phyloP scores from a whole-genome alignment of 1,140 invertebrate species.

The Fopius arisanus region DNA sequence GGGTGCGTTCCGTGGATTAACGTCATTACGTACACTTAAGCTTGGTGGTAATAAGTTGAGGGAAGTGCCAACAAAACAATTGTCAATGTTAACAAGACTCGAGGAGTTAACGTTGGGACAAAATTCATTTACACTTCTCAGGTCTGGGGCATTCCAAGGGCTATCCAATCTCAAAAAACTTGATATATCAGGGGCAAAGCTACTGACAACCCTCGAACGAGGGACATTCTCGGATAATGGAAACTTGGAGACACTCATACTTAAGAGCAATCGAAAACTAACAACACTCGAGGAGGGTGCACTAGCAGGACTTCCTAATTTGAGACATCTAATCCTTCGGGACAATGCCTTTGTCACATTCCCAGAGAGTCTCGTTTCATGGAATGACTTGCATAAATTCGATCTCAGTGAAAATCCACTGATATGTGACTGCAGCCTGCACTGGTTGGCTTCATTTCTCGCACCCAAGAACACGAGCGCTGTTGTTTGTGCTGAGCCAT shows the following conservation, averaged over 20 bases:
- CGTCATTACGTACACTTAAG: slow-evolving; percentile 76
- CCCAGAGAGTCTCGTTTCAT: slow-evolving; percentile 78
- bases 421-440: slow-evolving; percentile 79
- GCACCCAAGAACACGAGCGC: slow-evolving; percentile 76
- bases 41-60: slow-evolving; percentile 80
- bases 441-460: slow-evolving; percentile 83
- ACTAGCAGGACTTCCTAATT: slow-evolving; percentile 78
- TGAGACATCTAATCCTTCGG: slow-evolving; percentile 77
- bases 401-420: slow-evolving; percentile 86
- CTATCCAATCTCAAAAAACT: slow-evolving; percentile 78
- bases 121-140: slow-evolving; percentile 77
- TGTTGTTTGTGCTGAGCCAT: slow-evolving; percentile 78
- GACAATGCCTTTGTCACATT: slow-evolving; percentile 81
- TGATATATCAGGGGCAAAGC: slow-evolving; percentile 78
- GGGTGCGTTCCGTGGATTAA: slow-evolving; percentile 78
- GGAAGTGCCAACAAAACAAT: slow-evolving; percentile 77
- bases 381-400: slow-evolving; percentile 77
- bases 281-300: slow-evolving; percentile 76
- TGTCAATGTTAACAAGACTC: slow-evolving; percentile 74
- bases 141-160: slow-evolving; percentile 77
- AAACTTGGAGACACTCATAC: slow-evolving; percentile 79
- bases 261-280: slow-evolving; percentile 81
- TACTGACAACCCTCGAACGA: slow-evolving; percentile 74
- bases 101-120: slow-evolving; percentile 84
- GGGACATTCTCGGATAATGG: slow-evolving; percentile 81